phyloP scores from a whole-genome alignment of 1,140 invertebrate genomes.

The Cyrtorhinus lividipennis region DNA sequence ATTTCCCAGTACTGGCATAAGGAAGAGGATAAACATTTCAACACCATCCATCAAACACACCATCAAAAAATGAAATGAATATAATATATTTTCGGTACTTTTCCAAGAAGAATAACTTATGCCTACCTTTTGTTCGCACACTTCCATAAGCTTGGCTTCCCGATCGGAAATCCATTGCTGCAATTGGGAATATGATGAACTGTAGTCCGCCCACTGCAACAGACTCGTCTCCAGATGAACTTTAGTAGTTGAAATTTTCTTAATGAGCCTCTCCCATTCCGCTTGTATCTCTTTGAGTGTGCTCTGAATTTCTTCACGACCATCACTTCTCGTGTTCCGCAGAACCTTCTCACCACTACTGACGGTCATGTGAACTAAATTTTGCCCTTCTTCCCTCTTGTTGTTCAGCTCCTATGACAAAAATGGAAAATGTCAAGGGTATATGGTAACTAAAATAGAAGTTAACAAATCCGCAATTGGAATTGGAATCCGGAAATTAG shows the following conservation, averaged over 20 bases:
- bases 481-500: background rate
- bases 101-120: no score
- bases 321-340: conserved; percentile 73
- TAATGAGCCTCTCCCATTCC: conserved; percentile 82
- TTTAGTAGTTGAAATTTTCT: conserved; percentile 83
- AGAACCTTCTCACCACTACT: conserved; percentile 86
- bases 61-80: background rate
- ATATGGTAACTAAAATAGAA: background rate
- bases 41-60: background rate
- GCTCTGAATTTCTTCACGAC: conserved; percentile 70
- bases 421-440: conserved; percentile 11
- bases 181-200: conserved; percentile 75
- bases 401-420: conserved; percentile 50
- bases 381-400: conserved; percentile 80
- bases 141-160: conserved; percentile 85
- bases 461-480: background rate
- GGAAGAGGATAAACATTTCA: no score
- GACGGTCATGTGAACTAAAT: conserved; percentile 72
- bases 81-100: no score
- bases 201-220: conserved; percentile 91
- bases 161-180: conserved; percentile 91
- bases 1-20: no score
- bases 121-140: conserved; percentile 67
- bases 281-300: conserved; percentile 81
- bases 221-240: conserved; percentile 82